Evolutionary conservation across 2,888 invertebrate species (phyloP).

Genomic region (Sinohyriopsis cumingii): DNA sequence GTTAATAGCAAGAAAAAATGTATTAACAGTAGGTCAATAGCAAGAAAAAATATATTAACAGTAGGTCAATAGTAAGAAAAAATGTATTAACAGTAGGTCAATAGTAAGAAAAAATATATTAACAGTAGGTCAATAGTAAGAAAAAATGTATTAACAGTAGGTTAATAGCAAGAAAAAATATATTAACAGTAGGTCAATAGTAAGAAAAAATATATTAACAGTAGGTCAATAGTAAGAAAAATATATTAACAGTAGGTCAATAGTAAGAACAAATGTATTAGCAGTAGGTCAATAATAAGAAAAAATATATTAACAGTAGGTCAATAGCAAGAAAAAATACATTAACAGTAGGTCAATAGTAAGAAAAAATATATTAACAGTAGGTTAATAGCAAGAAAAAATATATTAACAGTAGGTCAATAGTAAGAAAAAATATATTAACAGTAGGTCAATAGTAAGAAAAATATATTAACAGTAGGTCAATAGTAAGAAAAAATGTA

Average conservation of each 20-base stretch:
- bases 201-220: neutral
- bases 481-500: slow-evolving; percentile 18
- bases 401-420: slow-evolving; percentile 23
- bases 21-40: slow-evolving; percentile 23
- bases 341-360: slow-evolving; percentile 23
- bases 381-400: slow-evolving; percentile 19
- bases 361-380: neutral
- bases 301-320: neutral
- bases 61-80: slow-evolving; percentile 18
- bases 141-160: neutral
- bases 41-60: neutral
- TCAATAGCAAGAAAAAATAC: slow-evolving; percentile 18
- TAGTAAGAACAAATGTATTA: neutral
- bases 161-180: slow-evolving; percentile 18
- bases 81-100: slow-evolving; percentile 17
- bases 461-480: neutral
- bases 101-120: slow-evolving; percentile 4
- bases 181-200: slow-evolving; percentile 23
- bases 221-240: slow-evolving; percentile 18
- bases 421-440: neutral
- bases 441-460: slow-evolving; percentile 19
- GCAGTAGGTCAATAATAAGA: slow-evolving; percentile 17
- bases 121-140: slow-evolving; percentile 20
- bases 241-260: slow-evolving; percentile 26
- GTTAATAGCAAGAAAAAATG: slow-evolving; percentile 18